A percentile compares a stretch with the other conserved stretches of the same genome.
phyloP scores from a whole-genome alignment of 2,113 vertebrate genomes.

The Indicator maculatus region DNA sequence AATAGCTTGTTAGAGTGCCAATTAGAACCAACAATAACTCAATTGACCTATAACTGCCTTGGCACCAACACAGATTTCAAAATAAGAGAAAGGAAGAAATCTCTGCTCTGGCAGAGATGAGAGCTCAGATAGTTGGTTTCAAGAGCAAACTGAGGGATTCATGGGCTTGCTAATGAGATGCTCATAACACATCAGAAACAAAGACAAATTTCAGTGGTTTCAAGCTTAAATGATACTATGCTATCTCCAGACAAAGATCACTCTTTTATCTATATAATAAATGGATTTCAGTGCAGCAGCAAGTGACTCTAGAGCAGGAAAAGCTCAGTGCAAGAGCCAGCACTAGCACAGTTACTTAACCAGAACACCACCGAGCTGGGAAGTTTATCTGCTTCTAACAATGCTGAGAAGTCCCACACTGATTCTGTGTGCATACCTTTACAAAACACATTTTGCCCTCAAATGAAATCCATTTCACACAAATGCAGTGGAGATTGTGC shows the following conservation, averaged over 20 bases:
- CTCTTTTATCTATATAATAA: conserved; percentile 53
- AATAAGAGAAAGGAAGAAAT: conserved; percentile 38
- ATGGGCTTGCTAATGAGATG: conserved; percentile 47
- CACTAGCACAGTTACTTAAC: conserved; percentile 1
- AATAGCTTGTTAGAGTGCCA: conserved; percentile 67
- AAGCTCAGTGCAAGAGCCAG: not conserved
- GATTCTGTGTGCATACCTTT: not conserved
- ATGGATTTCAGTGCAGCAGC: conserved; percentile 45
- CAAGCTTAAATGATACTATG: conserved; percentile 53
- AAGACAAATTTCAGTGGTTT: conserved; percentile 56
- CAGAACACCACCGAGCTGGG: not conserved
- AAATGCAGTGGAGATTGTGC: not conserved
- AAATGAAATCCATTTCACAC: not conserved
- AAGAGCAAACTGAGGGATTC: conserved; percentile 48
- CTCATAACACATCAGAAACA: conserved; percentile 59
- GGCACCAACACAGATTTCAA: conserved; percentile 54
- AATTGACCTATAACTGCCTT: conserved; percentile 70
- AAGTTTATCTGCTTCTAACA: not conserved
- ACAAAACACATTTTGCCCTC: not conserved
- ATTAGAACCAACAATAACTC: conserved; percentile 71
- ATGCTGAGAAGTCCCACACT: not conserved
- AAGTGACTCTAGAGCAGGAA: conserved; percentile 1
- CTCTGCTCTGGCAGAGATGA: conserved; percentile 34
- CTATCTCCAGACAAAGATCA: conserved; percentile 56
- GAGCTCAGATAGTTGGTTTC: conserved; percentile 40